Conservation (phyloP, 2,797 vertebrate species). For the Channallabes apus region DNA sequence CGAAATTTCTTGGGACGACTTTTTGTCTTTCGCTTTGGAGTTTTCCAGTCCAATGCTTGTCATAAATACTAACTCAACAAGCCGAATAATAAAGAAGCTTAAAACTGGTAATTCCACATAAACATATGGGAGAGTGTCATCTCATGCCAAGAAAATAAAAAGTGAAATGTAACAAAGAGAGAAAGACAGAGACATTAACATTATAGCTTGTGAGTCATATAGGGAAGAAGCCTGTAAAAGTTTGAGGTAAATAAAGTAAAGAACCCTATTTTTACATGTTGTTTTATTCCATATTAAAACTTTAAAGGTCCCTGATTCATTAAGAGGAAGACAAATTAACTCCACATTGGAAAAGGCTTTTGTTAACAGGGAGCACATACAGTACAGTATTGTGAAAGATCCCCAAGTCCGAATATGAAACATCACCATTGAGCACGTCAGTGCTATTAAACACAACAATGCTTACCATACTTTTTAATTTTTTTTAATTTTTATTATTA, state of each 20-base stretch:
- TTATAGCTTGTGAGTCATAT: conserved; percentile 42
- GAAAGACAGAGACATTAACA: conserved; percentile 9
- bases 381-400: conserved; percentile 56
- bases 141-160: conserved; percentile 10
- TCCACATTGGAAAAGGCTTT: conserved; percentile 60
- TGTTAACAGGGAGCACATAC: conserved; percentile 48
- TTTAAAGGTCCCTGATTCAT: conserved; percentile 57
- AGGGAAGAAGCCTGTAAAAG: conserved; percentile 52
- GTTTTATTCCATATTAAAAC: conserved; percentile 63
- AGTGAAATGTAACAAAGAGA: neutral
- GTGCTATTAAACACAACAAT: conserved; percentile 27
- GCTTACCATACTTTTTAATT: neutral
- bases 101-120: neutral
- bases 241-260: conserved; percentile 58
- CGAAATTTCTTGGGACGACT: conserved; percentile 10
- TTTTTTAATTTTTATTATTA: conserved; percentile 6
- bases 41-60: neutral
- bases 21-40: neutral
- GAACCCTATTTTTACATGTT: conserved; percentile 57
- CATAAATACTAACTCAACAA: neutral
- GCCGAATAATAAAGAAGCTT: neutral
- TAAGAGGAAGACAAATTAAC: conserved; percentile 63
- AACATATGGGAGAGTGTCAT: neutral
- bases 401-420: conserved; percentile 57
- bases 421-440: conserved; percentile 50